phyloP scores from a whole-genome alignment of 2,888 invertebrate species.

The Charanyca ferruginea region DNA sequence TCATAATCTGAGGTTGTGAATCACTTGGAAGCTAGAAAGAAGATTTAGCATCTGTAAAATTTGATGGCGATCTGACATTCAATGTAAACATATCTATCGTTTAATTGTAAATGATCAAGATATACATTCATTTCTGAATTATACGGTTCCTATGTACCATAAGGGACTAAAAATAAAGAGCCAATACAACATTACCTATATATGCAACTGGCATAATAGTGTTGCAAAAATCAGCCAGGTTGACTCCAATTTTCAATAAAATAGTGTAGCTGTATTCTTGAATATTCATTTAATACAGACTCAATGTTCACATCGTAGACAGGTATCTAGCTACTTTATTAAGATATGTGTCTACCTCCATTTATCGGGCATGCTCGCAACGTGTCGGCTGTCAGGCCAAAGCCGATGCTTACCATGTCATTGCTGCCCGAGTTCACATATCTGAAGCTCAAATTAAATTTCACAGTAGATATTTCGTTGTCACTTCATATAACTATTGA shows the following conservation, averaged over 20 bases:
- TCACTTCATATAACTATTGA: constrained; percentile 48
- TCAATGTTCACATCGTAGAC: constrained; percentile 9
- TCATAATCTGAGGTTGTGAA: no score
- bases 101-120: no score
- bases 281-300: constrained; percentile 24
- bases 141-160: no score
- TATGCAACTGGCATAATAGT: no score
- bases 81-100: no score
- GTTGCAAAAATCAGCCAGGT: background rate
- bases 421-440: constrained; percentile 61
- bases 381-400: constrained; percentile 50
- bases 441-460: constrained; percentile 64
- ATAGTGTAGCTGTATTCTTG: background rate
- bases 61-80: background rate
- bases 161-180: background rate
- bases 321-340: constrained; percentile 24
- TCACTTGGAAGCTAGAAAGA: background rate
- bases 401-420: constrained; percentile 65
- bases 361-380: constrained; percentile 46
- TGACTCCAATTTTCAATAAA: constrained; percentile 3
- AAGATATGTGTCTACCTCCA: constrained; percentile 20
- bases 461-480: constrained; percentile 50
- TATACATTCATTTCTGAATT: no score
- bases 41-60: background rate
- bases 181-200: background rate